A percentile compares a stretch with the other conserved stretches of the same genome.
These are phyloP conservation scores for Barbus barbus DNA, from an alignment of 2,113 vertebrate genomes.

Conservation along the genomic window DNA sequence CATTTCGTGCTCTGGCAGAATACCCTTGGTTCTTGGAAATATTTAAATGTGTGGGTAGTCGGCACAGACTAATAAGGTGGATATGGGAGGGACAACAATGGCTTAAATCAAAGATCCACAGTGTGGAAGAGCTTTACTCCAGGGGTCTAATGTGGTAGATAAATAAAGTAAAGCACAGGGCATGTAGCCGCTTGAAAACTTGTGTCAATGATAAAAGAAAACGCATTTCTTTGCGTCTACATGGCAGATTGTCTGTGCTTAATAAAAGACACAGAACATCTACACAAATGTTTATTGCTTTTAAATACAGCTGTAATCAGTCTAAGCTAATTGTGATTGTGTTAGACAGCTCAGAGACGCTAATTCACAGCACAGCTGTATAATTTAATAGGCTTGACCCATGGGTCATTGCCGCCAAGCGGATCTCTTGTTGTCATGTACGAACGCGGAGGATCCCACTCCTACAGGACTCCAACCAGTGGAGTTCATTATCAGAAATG, in stretches of 20 bases:
- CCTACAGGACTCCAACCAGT: constrained; percentile 28
- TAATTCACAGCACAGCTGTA: constrained; percentile 53
- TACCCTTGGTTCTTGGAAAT: constrained; percentile 10
- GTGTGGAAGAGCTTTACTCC: constrained; percentile 28
- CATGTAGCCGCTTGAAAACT: not conserved
- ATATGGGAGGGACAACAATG: not conserved
- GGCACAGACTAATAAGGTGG: constrained; percentile 28
- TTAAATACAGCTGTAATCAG: constrained; percentile 54
- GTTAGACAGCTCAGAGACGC: constrained; percentile 37
- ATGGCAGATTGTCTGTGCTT: not conserved
- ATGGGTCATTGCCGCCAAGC: constrained; percentile 40
- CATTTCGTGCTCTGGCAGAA: constrained; percentile 16
- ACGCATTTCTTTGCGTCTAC: not conserved
- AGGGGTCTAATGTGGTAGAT: constrained; percentile 52
- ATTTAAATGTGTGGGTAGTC: constrained; percentile 27
- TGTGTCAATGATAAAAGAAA: constrained; percentile 16
- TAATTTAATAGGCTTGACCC: constrained; percentile 53
- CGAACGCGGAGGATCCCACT: not conserved
- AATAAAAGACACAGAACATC: constrained; percentile 39
- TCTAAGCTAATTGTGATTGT: constrained; percentile 53
- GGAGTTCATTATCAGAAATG: constrained; percentile 42
- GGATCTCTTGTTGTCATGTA: constrained; percentile 32
- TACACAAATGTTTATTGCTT: constrained; percentile 40
- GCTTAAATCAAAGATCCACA: constrained; percentile 32
- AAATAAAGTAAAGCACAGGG: constrained; percentile 55